Base-by-base conservation (phyloP, 2,888 invertebrate species). In the Drosophila helvetica region DNA sequence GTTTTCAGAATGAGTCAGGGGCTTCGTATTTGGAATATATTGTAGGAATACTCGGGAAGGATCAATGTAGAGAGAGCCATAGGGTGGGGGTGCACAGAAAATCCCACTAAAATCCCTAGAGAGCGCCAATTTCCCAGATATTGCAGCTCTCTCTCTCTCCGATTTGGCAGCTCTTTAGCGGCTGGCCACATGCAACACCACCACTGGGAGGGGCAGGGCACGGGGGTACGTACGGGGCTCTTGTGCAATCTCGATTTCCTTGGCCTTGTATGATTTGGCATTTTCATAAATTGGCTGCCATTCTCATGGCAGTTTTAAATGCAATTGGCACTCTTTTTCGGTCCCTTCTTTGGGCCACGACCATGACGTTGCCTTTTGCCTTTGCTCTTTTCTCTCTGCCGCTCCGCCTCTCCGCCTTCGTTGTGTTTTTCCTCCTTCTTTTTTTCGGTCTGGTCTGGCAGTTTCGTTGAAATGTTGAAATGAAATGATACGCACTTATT, bases 401-500 rank as follows among this genome's bases (percentile, higher is more conserved):
- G 47, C 30, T 22, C 17, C 38, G 25, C 51, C n/a, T 42, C 53
- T 48, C 19, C n/a, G 25, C 27, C 59, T 51, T 43, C 52, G 59
- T 59, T 51, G 64, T 63, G 63, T 67, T 83, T 78, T 84, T 84
- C 81, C 79, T 67, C 70, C n/a, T n/a, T 54, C 57, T 51, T 53
- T n/a, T 52, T 56, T 22, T 22, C n/a, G 22, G 22, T 22, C 25
- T 25, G 59, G 55, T 60, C 53, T 56, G 67, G 65, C 55, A 56
- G 42, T 57, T 84, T 67, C 74, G 77, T 76, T 81, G 77, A 82
- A 81, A 78, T 81, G 86, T 86, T 89, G 81, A 83, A 82, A 83
- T 80, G 79, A 88, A 87, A 86, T 89, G 89, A 90, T 89, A 88
- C 82, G 86, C 86, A 88, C 79, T 89, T 90, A 89, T 89, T 89